These are phyloP conservation scores for Xanthia togata DNA, from an alignment of 2,888 invertebrate species.

Conservation along the genomic window DNA sequence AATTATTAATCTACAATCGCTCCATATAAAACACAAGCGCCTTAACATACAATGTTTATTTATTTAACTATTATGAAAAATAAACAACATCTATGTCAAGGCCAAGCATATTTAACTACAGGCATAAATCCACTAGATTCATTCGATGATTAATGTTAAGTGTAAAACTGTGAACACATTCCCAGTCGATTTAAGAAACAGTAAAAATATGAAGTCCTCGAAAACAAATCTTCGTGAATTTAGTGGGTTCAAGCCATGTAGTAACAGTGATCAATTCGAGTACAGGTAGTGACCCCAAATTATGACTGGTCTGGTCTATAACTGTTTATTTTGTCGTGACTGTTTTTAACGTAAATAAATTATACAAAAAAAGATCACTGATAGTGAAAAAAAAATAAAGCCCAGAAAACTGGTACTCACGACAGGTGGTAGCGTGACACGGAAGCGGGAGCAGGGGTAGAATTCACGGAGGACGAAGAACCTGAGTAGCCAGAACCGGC, in stretches of 20 bases:
- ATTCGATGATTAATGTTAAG: constrained; percentile 9
- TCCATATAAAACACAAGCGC: constrained; percentile 33
- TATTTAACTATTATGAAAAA: constrained; percentile 31
- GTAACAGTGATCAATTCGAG: constrained; percentile 55
- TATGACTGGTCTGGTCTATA: neutral
- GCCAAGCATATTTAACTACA: constrained; percentile 48
- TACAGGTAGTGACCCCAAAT: constrained; percentile 8
- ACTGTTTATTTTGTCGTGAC: neutral
- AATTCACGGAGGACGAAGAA: constrained; percentile 91
- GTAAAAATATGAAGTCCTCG: neutral
- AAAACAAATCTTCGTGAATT: constrained; percentile 20
- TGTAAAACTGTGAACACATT: constrained; percentile 1
- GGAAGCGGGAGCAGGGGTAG: constrained; percentile 83
- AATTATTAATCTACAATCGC: constrained; percentile 46
- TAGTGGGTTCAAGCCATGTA: constrained; percentile 57
- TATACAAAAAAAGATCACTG: constrained; percentile 56
- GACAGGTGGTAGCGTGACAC: constrained; percentile 87
- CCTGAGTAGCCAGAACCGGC: constrained; percentile 91
- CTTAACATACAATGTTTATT: constrained; percentile 41
- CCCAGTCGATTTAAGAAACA: neutral
- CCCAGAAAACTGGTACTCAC: constrained; percentile 79
- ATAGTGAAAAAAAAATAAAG: constrained; percentile 57
- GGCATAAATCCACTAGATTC: constrained; percentile 57
- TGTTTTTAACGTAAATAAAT: neutral
- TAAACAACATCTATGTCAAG: constrained; percentile 33